phyloP scores from a whole-genome alignment of 1,140 invertebrate genomes.

The Doryteuthis pealeii region DNA sequence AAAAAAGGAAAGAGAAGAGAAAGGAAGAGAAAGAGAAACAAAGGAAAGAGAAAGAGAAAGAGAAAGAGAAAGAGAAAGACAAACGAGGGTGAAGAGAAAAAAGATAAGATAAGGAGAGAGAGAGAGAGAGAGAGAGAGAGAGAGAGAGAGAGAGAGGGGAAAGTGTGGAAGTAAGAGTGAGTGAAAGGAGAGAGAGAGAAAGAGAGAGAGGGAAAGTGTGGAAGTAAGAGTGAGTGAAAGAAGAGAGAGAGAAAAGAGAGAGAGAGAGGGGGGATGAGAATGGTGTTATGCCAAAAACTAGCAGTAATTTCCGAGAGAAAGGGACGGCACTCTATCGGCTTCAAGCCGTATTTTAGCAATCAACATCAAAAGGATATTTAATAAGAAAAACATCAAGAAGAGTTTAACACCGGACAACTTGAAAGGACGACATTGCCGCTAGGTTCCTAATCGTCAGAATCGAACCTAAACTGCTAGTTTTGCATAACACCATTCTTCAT shows the following conservation, averaged over 20 bases:
- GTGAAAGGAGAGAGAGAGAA: too few species aligned
- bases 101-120: too few species aligned
- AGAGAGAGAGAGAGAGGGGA: too few species aligned
- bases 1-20: not conserved
- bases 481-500: not conserved
- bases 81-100: too few species aligned
- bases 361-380: conserved; percentile 9
- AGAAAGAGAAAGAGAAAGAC: too few species aligned
- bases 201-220: too few species aligned
- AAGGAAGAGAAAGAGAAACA: not conserved
- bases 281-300: too few species aligned
- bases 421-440: not conserved
- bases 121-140: too few species aligned
- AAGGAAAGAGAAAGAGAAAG: not conserved
- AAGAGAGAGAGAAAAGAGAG: too few species aligned
- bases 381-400: not conserved
- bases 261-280: too few species aligned
- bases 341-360: not conserved
- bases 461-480: conserved; percentile 1
- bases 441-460: not conserved
- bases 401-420: conserved; percentile 2
- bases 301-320: not conserved
- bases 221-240: too few species aligned
- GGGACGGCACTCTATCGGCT: not conserved
- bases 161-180: too few species aligned